Conservation (phyloP, 2,113 vertebrate genomes). For the Siniperca knerii region DNA sequence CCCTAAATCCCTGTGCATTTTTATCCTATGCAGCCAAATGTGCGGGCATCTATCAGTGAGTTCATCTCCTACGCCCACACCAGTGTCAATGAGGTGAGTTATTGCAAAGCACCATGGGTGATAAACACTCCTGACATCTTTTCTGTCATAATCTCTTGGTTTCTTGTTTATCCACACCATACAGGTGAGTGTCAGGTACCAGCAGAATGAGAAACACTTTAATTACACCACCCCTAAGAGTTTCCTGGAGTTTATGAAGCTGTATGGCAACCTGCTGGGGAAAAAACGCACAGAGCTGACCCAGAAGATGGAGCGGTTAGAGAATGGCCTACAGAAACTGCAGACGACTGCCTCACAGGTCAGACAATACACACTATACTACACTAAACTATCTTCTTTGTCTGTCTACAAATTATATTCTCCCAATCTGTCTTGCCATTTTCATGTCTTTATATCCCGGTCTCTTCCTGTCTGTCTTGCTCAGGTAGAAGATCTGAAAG, state of each 20-base stretch:
- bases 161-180: neutral
- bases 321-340: slow-evolving; percentile 84
- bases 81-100: slow-evolving; percentile 80
- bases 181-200: slow-evolving; percentile 84
- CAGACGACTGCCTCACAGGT: slow-evolving; percentile 76
- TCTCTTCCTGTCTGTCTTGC: neutral
- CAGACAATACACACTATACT: neutral
- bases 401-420: neutral
- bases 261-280: slow-evolving; percentile 79
- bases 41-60: slow-evolving; percentile 81
- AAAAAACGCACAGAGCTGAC: slow-evolving; percentile 82
- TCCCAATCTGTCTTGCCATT: neutral
- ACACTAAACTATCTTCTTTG: neutral
- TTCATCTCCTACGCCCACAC: slow-evolving; percentile 84
- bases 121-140: neutral
- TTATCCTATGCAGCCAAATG: slow-evolving; percentile 67
- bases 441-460: neutral
- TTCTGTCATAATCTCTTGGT: neutral
- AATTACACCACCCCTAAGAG: slow-evolving; percentile 89
- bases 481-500: slow-evolving; percentile 91
- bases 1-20: slow-evolving; percentile 4
- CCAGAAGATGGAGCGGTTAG: slow-evolving; percentile 84
- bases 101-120: neutral
- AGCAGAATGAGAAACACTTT: slow-evolving; percentile 83
- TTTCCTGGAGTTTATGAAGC: slow-evolving; percentile 86